Percentiles rank a stretch among this genome's conserved stretches.
Conservation (phyloP, 1,140 invertebrate species). For the Drosophila ohnishii region DNA sequence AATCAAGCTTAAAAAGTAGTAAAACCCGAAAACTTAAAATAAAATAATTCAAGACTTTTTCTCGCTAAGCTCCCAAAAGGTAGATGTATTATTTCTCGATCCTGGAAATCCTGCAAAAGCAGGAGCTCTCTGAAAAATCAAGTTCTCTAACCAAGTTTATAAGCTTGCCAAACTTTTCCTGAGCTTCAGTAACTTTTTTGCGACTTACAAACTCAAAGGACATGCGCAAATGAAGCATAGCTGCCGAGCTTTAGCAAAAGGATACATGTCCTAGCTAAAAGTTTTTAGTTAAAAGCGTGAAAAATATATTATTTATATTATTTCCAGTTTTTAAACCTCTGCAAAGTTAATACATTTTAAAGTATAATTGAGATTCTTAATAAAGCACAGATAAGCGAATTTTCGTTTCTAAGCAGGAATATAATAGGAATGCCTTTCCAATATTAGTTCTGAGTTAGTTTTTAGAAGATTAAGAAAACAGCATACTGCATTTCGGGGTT, state of each 20-base stretch:
- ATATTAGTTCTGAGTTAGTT: too few relatives aligned
- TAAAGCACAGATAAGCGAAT: too few relatives aligned
- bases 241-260: neutral
- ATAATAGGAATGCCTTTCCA: too few relatives aligned
- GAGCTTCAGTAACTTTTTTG: neutral
- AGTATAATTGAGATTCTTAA: too few relatives aligned
- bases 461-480: too few relatives aligned
- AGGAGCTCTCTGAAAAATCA: too few relatives aligned
- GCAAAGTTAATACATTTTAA: neutral
- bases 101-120: neutral
- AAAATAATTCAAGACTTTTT: too few relatives aligned
- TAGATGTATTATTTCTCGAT: neutral
- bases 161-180: neutral
- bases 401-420: too few relatives aligned
- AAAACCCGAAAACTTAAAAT: neutral
- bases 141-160: neutral
- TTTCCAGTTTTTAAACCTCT: neutral
- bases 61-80: neutral
- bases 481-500: too few relatives aligned
- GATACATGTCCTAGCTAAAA: constrained; percentile 2
- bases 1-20: neutral
- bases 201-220: neutral
- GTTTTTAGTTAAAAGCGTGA: neutral
- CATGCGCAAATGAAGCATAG: neutral
- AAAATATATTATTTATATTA: neutral